phyloP scores from a whole-genome alignment of 1,140 invertebrate genomes.

The Telenomus remus region DNA sequence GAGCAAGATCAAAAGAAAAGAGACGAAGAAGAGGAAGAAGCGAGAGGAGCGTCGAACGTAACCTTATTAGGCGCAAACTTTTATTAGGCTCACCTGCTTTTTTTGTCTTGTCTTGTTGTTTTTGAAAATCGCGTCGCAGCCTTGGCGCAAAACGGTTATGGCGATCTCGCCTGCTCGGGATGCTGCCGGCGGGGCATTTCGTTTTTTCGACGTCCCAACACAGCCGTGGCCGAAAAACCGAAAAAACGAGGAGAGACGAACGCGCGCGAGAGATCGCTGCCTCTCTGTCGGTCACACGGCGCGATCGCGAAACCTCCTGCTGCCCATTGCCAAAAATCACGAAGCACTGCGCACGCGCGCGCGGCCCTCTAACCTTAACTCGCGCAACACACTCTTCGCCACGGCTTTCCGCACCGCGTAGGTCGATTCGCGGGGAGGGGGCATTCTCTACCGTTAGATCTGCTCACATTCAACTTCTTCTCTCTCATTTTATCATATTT shows the following conservation, averaged over 20 bases:
- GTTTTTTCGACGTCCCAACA: constrained; percentile 5
- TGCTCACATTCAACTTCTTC: too few species aligned
- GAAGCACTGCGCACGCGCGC: constrained; percentile 14
- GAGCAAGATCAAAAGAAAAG: not conserved
- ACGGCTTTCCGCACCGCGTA: too few species aligned
- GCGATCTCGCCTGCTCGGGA: constrained; percentile 27
- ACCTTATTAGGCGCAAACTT: constrained; percentile 54
- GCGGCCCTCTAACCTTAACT: constrained; percentile 14
- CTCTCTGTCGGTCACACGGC: not conserved
- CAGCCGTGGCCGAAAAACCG: constrained; percentile 7
- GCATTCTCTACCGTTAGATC: too few species aligned
- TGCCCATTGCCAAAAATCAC: constrained; percentile 33
- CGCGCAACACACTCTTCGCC: too few species aligned
- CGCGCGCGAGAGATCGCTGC: constrained; percentile 9
- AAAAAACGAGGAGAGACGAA: constrained; percentile 1
- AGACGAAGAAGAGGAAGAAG: not conserved
- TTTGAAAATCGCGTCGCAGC: constrained; percentile 32
- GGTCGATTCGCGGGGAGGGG: too few species aligned
- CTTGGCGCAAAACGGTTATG: constrained; percentile 43
- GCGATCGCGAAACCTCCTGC: not conserved
- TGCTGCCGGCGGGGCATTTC: constrained; percentile 34
- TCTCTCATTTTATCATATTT: too few species aligned
- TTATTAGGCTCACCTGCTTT: constrained; percentile 49
- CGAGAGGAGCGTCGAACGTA: constrained; percentile 31
- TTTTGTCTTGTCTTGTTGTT: not conserved